Base-by-base conservation (phyloP, 2,113 vertebrate genomes). In the Xiphophorus couchianus region DNA sequence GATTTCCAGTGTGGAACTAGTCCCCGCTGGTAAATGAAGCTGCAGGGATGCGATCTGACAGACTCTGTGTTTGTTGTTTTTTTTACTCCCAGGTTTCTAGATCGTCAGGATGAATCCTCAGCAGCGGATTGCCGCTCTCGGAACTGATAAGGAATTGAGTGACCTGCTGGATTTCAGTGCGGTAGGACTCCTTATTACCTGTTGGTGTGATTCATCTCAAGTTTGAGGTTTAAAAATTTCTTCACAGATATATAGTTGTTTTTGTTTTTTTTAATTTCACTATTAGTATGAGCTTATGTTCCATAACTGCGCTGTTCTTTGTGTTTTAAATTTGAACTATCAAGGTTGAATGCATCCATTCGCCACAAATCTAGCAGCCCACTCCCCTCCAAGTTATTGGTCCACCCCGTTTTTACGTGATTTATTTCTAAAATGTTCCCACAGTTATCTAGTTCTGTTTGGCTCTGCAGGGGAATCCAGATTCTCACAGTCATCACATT, bases 111-210 rank as follows among this genome's bases (percentile, higher is more conserved):
- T 99, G 98, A 99, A 99, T 90, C 96, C 91, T 94, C 98, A 95
- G 90, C 97, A 99, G 95, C 97, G 98, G 95, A 97, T 98, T 96
- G 96, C 98, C 94, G 98, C 97, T 84, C 96, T 99, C 78, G 98
- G 98, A 90, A 98, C 98, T 71, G 98, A 99, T 95, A 99, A 99
- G 96, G 98, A 99, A 85, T 91, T 99, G 93, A 99, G 97, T 94
- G 98, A 99, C 93, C 92, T 99, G 91, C 97, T 99, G 96, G 98
- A 99, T 94, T 99, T 99, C 89, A 99, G 98, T 73, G 98, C 98
- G 97, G 98, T 99, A 97, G 74, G 97, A 86, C 54, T 63, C 39
- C 62, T 69, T 87, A 14, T 68, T 63, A 51, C 42, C 44, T 77
- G 33, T 65, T 67, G 54, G 37, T 70, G 37, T 28, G 27, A 25